Conservation (phyloP, 2,888 invertebrate genomes). For the Flabesymbios commensalis region DNA sequence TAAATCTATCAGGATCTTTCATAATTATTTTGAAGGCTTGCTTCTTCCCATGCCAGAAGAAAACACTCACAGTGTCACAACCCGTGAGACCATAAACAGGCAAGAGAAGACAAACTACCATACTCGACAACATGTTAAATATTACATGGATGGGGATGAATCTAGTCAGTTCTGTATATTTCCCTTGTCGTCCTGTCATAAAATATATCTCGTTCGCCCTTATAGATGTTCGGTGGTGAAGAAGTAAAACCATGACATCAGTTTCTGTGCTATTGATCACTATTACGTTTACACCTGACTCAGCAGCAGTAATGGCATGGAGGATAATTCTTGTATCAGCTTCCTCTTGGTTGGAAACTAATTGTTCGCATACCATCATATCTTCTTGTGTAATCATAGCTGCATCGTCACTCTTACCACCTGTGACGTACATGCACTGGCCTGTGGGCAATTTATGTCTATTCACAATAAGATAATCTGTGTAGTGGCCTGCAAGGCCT, state of each 20-base stretch:
- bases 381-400: background rate
- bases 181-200: too few relatives aligned
- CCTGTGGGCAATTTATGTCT: background rate
- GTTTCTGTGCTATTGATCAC: constrained; percentile 6
- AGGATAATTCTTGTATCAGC: too few relatives aligned
- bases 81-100: constrained; percentile 5
- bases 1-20: background rate
- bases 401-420: background rate
- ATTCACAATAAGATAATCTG: background rate
- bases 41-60: too few relatives aligned
- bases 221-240: too few relatives aligned
- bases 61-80: constrained; percentile 6
- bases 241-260: constrained; percentile 1
- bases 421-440: background rate
- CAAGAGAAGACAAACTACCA: background rate
- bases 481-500: background rate
- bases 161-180: background rate
- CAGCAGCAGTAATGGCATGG: constrained; percentile 2
- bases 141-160: constrained; percentile 3
- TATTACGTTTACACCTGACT: background rate
- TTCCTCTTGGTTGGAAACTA: constrained; percentile 6
- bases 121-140: background rate
- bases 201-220: too few relatives aligned
- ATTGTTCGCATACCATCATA: background rate
- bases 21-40: background rate